Conservation (phyloP, 2,797 vertebrate genomes). For the Antrozous pallidus region DNA sequence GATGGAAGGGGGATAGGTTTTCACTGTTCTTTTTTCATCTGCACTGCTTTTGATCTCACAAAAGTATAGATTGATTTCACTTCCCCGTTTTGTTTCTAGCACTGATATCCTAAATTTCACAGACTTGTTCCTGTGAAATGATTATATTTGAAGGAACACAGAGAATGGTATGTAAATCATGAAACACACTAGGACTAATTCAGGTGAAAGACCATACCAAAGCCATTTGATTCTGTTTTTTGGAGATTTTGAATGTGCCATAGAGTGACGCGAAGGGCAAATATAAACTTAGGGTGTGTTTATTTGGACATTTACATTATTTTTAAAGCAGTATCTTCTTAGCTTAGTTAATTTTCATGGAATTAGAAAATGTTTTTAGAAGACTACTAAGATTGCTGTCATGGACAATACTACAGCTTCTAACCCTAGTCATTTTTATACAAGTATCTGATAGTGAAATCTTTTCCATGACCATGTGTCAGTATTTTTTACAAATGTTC, state of each 20-base stretch:
- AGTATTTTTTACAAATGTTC: constrained; percentile 60
- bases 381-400: constrained; percentile 29
- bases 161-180: constrained; percentile 18
- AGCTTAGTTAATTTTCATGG: neutral
- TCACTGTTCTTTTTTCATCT: neutral
- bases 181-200: constrained; percentile 47
- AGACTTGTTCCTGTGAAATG: neutral
- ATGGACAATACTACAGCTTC: constrained; percentile 49
- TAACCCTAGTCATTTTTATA: constrained; percentile 83
- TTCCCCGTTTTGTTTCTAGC: neutral
- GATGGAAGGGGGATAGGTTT: neutral
- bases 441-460: constrained; percentile 82
- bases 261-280: neutral
- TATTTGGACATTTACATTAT: neutral
- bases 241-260: constrained; percentile 32
- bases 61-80: neutral
- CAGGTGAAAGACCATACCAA: neutral
- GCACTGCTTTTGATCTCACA: neutral
- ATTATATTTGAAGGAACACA: constrained; percentile 17
- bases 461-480: constrained; percentile 79
- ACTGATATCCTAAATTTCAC: constrained; percentile 37
- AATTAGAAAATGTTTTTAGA: constrained; percentile 54
- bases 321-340: constrained; percentile 18
- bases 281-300: neutral
- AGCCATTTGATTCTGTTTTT: neutral